Percentiles rank a stretch among this genome's conserved stretches.
Evolutionary conservation across 2,113 vertebrate genomes (phyloP).

Genomic region (Sinosuthora webbiana): DNA sequence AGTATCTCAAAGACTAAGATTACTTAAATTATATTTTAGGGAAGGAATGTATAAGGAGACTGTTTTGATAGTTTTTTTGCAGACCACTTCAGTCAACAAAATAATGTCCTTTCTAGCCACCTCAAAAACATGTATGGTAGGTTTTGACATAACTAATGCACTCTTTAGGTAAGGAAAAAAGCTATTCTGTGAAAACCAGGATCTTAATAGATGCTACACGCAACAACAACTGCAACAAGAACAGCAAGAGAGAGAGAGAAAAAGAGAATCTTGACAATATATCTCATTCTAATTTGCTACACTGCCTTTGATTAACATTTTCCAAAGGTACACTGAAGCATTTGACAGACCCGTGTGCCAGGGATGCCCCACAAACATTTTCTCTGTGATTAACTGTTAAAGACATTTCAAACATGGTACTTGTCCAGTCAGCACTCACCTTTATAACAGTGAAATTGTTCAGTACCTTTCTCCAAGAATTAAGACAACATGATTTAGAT

Average conservation of each 20-base stretch:
- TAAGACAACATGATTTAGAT: background rate
- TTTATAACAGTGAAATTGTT: background rate
- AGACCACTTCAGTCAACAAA: background rate
- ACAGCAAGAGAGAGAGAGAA: background rate
- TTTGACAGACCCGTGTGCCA: background rate
- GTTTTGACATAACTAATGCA: background rate
- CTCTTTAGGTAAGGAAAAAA: background rate
- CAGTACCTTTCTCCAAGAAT: background rate
- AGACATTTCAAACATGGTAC: background rate
- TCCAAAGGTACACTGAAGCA: background rate
- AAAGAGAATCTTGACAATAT: background rate
- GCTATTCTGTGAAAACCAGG: background rate
- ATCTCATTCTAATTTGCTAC: background rate
- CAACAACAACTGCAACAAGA: background rate
- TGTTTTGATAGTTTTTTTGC: slow-evolving; percentile 44
- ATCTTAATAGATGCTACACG: background rate
- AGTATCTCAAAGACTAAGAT: slow-evolving; percentile 20
- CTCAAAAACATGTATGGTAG: background rate
- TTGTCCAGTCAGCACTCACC: background rate
- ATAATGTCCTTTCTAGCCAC: background rate
- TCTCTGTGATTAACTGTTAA: background rate
- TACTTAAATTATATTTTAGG: slow-evolving; percentile 7
- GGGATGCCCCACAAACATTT: background rate
- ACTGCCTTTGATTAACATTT: background rate
- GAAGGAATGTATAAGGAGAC: slow-evolving; percentile 18